Evolutionary conservation across 2,113 vertebrate genomes (phyloP), one percentile per base, ranked within the genome.

Genomic region (Podiceps cristatus): DNA sequence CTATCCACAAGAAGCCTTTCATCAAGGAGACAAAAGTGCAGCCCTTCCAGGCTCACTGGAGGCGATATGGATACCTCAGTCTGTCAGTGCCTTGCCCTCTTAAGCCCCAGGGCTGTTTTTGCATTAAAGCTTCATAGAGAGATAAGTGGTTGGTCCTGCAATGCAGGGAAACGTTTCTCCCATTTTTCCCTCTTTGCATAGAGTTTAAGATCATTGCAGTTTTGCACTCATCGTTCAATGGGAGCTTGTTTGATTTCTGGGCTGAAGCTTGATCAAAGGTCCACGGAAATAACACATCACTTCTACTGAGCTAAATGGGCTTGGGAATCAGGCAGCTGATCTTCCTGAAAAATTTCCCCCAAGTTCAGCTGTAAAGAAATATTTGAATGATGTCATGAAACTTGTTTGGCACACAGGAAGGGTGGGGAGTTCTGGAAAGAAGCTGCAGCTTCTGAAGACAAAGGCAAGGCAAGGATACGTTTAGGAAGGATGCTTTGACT

Each of bases 241-340:
- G 73, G 55, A 93, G 47, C 75, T 45, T 85, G 63, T 93, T 84
- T 90, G 74, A 56, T 73, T 91, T 91, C 73, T 75, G 85, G 67
- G 67, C 47, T 79, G 88, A 33, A 83, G 56, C 42, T 90, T 80
- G 78, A 76, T 82, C 63, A 77, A 80, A 93, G 37, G n/a, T 47
- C 68, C 25, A 63, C 52, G 44, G 58, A 83, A 90, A 59, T 47
- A 28, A 72, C 22, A 52, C 14, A 42, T 24, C 28, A 13, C 49
- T 66, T 79, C 13, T 5, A 10, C 33, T 0, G 9, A 95, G 29
- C 50, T 92, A 58, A 18, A 23, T 44, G 59, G 62, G 31, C n/a
- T 86, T 67, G 55, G 52, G 72, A 88, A 55, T 75, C 8, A 13
- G 47, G 86, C n/a, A 66, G 25, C 31, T 90, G 28, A 62, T 66